These are phyloP conservation scores for Chydorus sphaericus DNA, from an alignment of 2,888 invertebrate genomes.

Conservation along the genomic window DNA sequence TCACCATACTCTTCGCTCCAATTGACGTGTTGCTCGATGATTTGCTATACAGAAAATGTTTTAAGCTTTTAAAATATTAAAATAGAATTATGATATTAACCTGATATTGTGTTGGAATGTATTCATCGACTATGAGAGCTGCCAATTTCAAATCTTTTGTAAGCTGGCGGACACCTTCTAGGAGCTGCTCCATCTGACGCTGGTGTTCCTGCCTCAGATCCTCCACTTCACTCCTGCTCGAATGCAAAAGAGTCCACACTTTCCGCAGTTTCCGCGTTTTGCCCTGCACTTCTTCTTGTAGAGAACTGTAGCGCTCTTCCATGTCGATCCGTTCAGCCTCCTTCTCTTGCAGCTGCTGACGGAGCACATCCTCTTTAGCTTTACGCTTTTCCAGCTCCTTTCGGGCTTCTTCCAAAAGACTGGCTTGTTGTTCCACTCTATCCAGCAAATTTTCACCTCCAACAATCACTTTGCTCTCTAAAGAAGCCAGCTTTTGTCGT, in stretches of 20 bases:
- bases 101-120: conserved; percentile 87
- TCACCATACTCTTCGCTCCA: conserved; percentile 99
- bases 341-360: conserved; percentile 69
- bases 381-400: conserved; percentile 62
- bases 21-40: conserved; percentile 78
- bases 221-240: conserved; percentile 66
- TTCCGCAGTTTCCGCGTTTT: conserved; percentile 85
- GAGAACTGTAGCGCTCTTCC: conserved; percentile 82
- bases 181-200: conserved; percentile 86
- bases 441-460: conserved; percentile 96
- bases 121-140: conserved; percentile 76
- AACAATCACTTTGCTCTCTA: conserved; percentile 90
- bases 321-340: conserved; percentile 85
- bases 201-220: conserved; percentile 89
- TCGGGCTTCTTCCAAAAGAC: conserved; percentile 72
- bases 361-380: conserved; percentile 62
- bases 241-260: conserved; percentile 70
- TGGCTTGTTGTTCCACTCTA: conserved; percentile 86
- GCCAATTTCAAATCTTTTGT: conserved; percentile 81
- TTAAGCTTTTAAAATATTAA: neutral
- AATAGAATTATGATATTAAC: conserved; percentile 30
- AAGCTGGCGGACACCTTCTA: conserved; percentile 82
- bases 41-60: neutral
- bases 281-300: conserved; percentile 88
- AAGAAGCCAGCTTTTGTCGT: conserved; percentile 65